Evolutionary conservation across 2,888 invertebrate genomes (phyloP).

Genomic region (Drosophila colorata): DNA sequence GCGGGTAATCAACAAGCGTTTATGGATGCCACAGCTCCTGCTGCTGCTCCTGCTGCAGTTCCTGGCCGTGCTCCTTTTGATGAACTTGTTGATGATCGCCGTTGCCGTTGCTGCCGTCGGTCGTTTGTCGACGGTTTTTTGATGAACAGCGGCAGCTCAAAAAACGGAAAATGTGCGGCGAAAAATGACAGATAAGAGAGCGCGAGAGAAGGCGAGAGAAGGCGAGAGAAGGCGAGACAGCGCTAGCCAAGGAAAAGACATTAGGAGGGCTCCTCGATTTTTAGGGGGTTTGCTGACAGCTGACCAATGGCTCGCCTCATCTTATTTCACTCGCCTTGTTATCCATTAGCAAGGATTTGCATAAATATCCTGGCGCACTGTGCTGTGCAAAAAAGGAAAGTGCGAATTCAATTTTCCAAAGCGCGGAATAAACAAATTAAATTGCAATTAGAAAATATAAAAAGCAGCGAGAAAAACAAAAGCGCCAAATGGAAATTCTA

Average conservation of each 20-base stretch:
- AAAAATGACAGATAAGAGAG: constrained; percentile 10
- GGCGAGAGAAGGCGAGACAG: not conserved
- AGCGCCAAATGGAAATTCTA: constrained; percentile 4
- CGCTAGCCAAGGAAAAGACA: not conserved
- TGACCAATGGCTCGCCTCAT: constrained; percentile 16
- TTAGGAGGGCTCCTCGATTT: constrained; percentile 12
- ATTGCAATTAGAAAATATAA: constrained; percentile 43
- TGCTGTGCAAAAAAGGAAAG: constrained; percentile 2
- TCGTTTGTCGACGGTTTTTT: constrained; percentile 55
- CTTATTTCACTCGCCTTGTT: not conserved
- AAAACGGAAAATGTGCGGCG: constrained; percentile 18
- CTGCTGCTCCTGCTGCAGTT: not conserved
- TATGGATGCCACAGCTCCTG: constrained; percentile 66
- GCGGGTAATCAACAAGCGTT: constrained; percentile 78
- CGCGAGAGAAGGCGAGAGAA: too few species aligned
- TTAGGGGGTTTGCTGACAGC: constrained; percentile 18
- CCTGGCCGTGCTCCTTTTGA: constrained; percentile 41
- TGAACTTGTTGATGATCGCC: constrained; percentile 75
- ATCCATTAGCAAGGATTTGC: constrained; percentile 37
- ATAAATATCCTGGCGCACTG: constrained; percentile 38
- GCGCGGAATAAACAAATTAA: constrained; percentile 52
- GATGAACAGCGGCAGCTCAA: constrained; percentile 32
- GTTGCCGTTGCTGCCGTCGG: constrained; percentile 41
- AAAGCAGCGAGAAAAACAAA: not conserved
- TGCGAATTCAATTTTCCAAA: constrained; percentile 49